Percentiles rank a stretch among this genome's conserved stretches.
These are phyloP conservation scores for Augochlora pura DNA, from an alignment of 1,140 invertebrate species.

Conservation along the genomic window DNA sequence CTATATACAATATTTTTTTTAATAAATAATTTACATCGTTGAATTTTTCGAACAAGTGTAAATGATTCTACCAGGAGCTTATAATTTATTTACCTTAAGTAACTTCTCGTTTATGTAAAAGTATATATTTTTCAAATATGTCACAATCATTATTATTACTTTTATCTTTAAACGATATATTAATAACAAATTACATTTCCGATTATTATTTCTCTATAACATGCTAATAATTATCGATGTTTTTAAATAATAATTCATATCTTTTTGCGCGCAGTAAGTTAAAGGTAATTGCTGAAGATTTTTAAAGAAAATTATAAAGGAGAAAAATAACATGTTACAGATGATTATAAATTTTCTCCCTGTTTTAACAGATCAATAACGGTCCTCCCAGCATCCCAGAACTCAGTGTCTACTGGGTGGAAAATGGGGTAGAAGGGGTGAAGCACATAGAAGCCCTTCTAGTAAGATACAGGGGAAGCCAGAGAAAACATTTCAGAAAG, in stretches of 20 bases:
- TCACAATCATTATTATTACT: constrained; percentile 5
- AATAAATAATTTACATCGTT: background rate
- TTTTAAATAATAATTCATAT: background rate
- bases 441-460: constrained; percentile 61
- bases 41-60: background rate
- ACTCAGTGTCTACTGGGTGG: constrained; percentile 47
- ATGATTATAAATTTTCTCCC: constrained; percentile 35
- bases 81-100: background rate
- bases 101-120: background rate
- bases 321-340: constrained; percentile 22
- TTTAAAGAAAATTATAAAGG: background rate
- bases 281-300: background rate
- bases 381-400: constrained; percentile 76
- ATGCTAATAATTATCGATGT: background rate
- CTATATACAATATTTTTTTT: background rate
- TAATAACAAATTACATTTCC: background rate
- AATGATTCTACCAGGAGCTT: background rate
- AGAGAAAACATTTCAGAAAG: constrained; percentile 70
- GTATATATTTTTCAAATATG: background rate
- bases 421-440: constrained; percentile 57
- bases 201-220: background rate
- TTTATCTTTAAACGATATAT: background rate
- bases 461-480: constrained; percentile 72
- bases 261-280: constrained; percentile 1
- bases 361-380: constrained; percentile 75